Evolutionary conservation across 2,113 vertebrate genomes (phyloP).

Genomic region (Ceyx melanurus): DNA sequence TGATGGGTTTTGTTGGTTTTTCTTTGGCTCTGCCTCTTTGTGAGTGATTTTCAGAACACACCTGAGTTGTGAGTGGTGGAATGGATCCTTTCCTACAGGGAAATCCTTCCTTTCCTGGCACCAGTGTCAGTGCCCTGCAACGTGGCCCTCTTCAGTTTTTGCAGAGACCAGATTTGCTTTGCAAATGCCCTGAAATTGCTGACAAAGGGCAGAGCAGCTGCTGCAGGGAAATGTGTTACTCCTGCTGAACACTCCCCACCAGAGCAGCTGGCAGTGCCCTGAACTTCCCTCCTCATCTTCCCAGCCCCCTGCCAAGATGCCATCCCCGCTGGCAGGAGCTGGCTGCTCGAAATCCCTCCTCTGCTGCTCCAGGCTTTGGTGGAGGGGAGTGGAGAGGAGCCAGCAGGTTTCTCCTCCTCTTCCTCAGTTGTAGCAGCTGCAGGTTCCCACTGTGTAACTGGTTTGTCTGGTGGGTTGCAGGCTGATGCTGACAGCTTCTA

Average conservation of each 20-base stretch:
- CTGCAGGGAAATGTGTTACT: background rate
- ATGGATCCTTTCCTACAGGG: background rate
- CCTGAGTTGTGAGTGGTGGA: background rate
- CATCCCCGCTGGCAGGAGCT: background rate
- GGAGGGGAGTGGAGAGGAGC: background rate
- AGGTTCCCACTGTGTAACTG: background rate
- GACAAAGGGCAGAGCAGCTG: background rate
- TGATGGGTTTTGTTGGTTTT: background rate
- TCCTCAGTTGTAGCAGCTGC: background rate
- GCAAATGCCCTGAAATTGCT: background rate
- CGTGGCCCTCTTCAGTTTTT: background rate
- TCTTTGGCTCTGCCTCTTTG: background rate
- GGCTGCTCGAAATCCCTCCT: background rate
- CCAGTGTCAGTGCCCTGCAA: background rate
- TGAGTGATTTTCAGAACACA: background rate
- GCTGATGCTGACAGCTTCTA: constrained; percentile 96
- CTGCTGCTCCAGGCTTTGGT: background rate
- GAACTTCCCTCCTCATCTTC: background rate
- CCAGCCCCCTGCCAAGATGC: background rate
- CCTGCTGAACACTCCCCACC: background rate
- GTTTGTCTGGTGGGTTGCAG: constrained; percentile 62
- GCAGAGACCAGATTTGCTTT: background rate
- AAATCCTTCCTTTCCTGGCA: background rate
- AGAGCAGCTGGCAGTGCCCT: background rate
- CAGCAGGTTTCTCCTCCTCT: background rate